Conservation (phyloP, 2,113 vertebrate species). For the Thunnus maccoyii region DNA sequence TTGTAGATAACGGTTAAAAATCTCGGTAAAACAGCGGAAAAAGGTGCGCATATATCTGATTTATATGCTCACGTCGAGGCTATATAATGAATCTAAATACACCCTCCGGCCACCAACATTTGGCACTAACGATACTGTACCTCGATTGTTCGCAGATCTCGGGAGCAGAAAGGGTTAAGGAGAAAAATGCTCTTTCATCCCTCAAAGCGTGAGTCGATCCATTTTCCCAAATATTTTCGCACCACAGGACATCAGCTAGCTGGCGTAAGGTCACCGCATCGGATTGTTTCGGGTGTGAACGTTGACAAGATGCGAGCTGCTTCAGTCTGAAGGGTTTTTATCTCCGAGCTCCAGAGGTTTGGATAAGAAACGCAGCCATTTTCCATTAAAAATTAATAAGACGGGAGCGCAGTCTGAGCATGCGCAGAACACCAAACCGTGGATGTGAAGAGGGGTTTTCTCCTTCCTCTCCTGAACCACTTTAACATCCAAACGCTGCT, state of each 20-base stretch:
- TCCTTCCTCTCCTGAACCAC: slow-evolving; percentile 19
- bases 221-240: slow-evolving; percentile 59
- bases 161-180: slow-evolving; percentile 83
- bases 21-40: neutral
- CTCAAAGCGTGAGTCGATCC: slow-evolving; percentile 74
- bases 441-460: slow-evolving; percentile 12
- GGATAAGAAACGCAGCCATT: slow-evolving; percentile 86
- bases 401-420: slow-evolving; percentile 74
- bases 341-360: slow-evolving; percentile 75
- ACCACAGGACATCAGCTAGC: slow-evolving; percentile 34
- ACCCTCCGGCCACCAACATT: neutral
- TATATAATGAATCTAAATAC: neutral
- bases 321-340: slow-evolving; percentile 36
- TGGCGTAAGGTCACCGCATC: neutral
- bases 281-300: neutral
- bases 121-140: slow-evolving; percentile 76
- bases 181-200: slow-evolving; percentile 84
- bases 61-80: neutral
- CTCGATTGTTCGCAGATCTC: slow-evolving; percentile 82
- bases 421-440: slow-evolving; percentile 70
- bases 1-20: neutral
- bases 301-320: neutral
- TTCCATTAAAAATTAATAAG: slow-evolving; percentile 88
- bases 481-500: neutral
- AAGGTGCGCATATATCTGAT: neutral